Evolutionary conservation across 2,113 vertebrate genomes (phyloP).

Genomic region (Gopherus flavomarginatus): DNA sequence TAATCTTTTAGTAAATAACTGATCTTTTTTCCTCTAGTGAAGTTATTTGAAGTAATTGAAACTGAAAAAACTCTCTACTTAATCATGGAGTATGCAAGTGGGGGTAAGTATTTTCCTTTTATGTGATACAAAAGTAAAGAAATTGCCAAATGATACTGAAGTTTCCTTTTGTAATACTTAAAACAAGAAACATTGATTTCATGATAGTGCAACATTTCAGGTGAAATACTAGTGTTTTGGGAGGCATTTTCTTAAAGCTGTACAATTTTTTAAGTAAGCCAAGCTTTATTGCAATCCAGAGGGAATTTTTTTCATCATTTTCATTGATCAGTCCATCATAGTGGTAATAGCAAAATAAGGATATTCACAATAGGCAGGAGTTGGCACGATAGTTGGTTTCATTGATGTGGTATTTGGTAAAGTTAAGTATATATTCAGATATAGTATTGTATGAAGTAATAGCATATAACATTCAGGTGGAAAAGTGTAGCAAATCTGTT

Average conservation of each 20-base stretch:
- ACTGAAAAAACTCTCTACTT: constrained; percentile 97
- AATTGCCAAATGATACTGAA: background rate
- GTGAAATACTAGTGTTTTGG: background rate
- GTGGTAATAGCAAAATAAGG: background rate
- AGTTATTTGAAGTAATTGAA: constrained; percentile 97
- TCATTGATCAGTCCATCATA: background rate
- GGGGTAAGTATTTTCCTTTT: constrained; percentile 85
- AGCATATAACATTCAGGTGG: background rate
- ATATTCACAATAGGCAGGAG: background rate
- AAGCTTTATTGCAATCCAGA: background rate
- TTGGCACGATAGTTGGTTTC: background rate
- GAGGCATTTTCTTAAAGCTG: background rate
- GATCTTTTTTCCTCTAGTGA: constrained; percentile 81
- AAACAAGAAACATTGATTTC: background rate
- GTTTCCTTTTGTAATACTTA: constrained; percentile 16
- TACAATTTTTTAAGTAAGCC: background rate
- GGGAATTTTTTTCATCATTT: background rate
- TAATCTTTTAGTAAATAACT: constrained; percentile 23
- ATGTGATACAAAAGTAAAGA: background rate
- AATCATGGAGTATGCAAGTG: constrained; percentile 97
- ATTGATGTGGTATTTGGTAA: background rate
- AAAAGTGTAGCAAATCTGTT: background rate
- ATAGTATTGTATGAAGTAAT: background rate
- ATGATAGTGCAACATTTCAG: background rate
- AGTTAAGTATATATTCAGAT: background rate